A percentile compares a stretch with the other conserved stretches of the same genome.
phyloP scores from a whole-genome alignment of 2,113 vertebrate species.

The Anarrhichthys ocellatus region DNA sequence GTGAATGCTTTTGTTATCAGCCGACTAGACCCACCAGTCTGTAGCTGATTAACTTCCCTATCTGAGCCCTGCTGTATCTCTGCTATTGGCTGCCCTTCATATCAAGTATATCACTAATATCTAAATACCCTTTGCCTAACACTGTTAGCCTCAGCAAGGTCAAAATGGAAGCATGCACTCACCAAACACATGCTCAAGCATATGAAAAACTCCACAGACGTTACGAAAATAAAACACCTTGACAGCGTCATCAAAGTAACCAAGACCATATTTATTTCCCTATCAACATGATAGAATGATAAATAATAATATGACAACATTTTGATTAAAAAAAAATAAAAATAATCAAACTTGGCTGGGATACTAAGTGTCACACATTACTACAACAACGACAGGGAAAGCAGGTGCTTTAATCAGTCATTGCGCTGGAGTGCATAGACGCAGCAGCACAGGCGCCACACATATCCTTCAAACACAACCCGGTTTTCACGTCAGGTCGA shows the following conservation, averaged over 20 bases:
- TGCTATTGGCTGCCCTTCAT: constrained; percentile 62
- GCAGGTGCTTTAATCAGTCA: constrained; percentile 4
- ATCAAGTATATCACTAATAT: constrained; percentile 66
- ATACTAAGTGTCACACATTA: neutral
- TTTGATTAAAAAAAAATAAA: neutral
- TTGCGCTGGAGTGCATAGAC: neutral
- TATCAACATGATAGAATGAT: constrained; percentile 47
- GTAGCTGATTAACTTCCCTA: constrained; percentile 80
- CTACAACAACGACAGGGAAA: neutral
- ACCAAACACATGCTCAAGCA: neutral
- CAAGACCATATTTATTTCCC: constrained; percentile 28
- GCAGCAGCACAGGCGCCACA: neutral
- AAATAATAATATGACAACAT: constrained; percentile 17
- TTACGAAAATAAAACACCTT: neutral
- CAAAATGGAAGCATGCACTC: constrained; percentile 29
- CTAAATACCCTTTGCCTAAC: constrained; percentile 54
- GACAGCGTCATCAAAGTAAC: neutral
- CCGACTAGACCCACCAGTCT: constrained; percentile 40
- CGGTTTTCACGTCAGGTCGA: neutral
- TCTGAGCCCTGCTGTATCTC: constrained; percentile 57
- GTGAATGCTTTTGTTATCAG: constrained; percentile 68
- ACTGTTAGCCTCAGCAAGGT: constrained; percentile 40
- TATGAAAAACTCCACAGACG: neutral
- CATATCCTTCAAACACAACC: neutral
- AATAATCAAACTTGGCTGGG: neutral